Conservation (phyloP, 2,113 vertebrate species). For the Mus pahari region DNA sequence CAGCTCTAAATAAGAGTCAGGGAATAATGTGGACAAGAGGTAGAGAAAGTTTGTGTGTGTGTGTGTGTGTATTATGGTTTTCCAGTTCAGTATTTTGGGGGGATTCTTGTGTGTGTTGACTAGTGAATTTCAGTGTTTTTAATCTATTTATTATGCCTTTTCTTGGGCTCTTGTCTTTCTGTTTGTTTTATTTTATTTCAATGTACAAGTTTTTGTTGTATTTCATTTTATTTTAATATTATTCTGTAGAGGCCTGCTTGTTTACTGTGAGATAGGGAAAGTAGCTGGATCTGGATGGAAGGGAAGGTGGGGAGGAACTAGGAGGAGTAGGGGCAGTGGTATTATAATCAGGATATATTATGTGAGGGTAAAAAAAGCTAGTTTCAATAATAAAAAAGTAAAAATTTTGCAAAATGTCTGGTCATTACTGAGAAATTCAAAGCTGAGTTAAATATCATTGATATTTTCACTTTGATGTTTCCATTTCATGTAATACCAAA, state of each 20-base stretch:
- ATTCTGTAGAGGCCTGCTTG: neutral
- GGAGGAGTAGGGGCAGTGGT: rapidly evolving
- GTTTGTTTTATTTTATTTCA: neutral
- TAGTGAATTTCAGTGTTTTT: neutral
- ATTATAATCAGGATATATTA: neutral
- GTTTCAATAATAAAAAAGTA: neutral
- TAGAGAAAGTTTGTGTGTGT: too few species aligned
- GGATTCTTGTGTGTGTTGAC: neutral
- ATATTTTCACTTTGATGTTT: neutral
- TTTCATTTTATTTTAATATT: neutral
- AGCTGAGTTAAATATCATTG: neutral
- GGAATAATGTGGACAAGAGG: too few species aligned
- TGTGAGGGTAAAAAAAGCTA: neutral
- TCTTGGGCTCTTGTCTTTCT: neutral
- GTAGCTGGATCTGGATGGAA: neutral
- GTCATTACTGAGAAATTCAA: slow-evolving; percentile 8
- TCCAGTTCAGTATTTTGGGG: neutral
- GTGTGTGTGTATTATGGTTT: neutral
- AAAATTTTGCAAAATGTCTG: neutral
- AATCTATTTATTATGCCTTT: neutral
- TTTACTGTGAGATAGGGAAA: neutral
- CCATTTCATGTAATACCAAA: neutral
- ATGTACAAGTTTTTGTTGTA: neutral
- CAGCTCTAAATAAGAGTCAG: too few species aligned
- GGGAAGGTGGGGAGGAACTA: too few species aligned